A percentile compares a stretch with the other conserved stretches of the same genome.
Evolutionary conservation across 2,113 vertebrate species (phyloP).

Genomic region (Montifringilla adamsi): DNA sequence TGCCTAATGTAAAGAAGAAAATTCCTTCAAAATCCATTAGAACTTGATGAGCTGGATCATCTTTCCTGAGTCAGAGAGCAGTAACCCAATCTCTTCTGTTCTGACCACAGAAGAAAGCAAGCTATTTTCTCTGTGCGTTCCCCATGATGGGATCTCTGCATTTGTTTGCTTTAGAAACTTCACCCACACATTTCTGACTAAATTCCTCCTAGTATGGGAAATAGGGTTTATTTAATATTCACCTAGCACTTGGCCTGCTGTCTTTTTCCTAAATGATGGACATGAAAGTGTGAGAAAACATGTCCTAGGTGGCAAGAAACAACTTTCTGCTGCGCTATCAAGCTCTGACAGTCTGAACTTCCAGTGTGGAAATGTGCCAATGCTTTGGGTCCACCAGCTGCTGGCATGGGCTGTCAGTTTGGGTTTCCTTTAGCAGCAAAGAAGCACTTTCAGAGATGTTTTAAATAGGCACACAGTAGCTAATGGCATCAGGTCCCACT

Average conservation of each 20-base stretch:
- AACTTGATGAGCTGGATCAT: background rate
- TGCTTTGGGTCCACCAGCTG: background rate
- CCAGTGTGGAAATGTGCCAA: background rate
- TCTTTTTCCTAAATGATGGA: background rate
- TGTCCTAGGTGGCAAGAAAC: background rate
- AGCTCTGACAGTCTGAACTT: background rate
- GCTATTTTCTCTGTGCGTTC: background rate
- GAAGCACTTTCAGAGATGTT: background rate
- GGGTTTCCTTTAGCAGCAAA: background rate
- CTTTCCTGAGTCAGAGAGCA: background rate
- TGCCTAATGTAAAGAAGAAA: conserved; percentile 4
- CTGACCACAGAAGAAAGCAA: background rate
- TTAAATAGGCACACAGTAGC: background rate
- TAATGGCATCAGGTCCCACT: background rate
- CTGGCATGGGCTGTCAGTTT: background rate
- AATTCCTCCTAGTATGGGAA: background rate
- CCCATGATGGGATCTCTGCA: background rate
- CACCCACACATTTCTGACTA: background rate
- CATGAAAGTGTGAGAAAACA: background rate
- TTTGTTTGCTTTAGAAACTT: background rate
- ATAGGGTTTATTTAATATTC: background rate
- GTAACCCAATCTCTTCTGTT: background rate
- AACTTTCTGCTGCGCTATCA: background rate
- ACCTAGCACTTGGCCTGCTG: background rate
- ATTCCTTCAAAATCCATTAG: background rate